A percentile compares a stretch with the other conserved stretches of the same genome.
These are phyloP conservation scores for Zele albiditarsus DNA, from an alignment of 2,888 invertebrate genomes.

Conservation along the genomic window DNA sequence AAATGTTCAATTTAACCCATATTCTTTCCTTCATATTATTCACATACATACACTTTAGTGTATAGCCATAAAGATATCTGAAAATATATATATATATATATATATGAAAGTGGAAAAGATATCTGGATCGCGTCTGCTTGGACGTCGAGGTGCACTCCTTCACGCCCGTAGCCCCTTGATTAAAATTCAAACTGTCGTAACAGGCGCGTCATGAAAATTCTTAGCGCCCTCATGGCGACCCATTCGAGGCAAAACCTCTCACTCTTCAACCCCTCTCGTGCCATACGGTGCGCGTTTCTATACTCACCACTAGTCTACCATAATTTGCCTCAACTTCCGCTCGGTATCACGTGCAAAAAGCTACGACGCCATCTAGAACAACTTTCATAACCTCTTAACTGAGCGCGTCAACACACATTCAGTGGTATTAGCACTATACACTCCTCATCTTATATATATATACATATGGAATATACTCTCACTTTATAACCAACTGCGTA, in stretches of 20 bases:
- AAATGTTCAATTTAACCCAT: background rate
- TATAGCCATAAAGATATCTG: too few species aligned
- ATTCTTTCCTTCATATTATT: background rate
- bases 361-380: conserved; percentile 8
- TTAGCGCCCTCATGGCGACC: conserved; percentile 17
- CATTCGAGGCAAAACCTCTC: conserved; percentile 9
- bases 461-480: background rate
- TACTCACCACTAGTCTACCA: conserved; percentile 18
- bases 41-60: background rate
- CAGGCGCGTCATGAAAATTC: conserved; percentile 34
- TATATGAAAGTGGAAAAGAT: conserved; percentile 3
- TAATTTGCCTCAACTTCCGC: conserved; percentile 25
- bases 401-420: background rate
- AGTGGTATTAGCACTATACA: background rate
- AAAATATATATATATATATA: conserved; percentile 21
- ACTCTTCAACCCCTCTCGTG: background rate
- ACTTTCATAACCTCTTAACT: conserved; percentile 14
- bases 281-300: background rate
- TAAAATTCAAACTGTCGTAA: conserved; percentile 39
- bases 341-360: conserved; percentile 14
- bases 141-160: conserved; percentile 19
- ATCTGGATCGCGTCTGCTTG: conserved; percentile 7
- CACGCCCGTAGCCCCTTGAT: conserved; percentile 23
- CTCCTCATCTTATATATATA: background rate
- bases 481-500: conserved; percentile 1